Evolutionary conservation across 1,140 invertebrate species (phyloP), one percentile per base, ranked within the genome.

Genomic region (Mizuhopecten yessoensis): DNA sequence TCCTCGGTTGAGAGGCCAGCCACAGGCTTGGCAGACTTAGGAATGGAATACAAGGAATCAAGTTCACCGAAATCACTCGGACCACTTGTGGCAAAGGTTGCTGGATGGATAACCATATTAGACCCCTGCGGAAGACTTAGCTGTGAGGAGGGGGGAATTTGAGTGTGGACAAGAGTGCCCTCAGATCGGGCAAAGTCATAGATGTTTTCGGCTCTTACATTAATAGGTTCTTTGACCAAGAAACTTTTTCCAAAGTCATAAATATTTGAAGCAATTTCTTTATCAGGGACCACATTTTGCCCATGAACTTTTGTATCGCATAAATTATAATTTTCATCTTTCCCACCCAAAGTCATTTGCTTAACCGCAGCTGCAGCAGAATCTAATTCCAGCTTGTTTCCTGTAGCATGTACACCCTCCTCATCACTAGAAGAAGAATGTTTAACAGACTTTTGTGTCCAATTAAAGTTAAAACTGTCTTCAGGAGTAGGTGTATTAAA

Each of bases 171-270:
- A 75, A 75, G 57, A 3, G 57, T 75, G 57, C n/a, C n/a, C 57
- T 75, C 57, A 17, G 57, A 75, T n/a, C 57, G 57, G 57, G 57
- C 57, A 75, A 75, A 75, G 57, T 75, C 57, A 75, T 75, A 75
- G 57, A 75, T 75, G 57, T 75, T 75, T 75, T 75, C 57, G 23
- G 57, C 57, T 29, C 57, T 75, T 75, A 75, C 57, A 75, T 75
- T 75, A n/a, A 75, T 29, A 75, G 57, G 57, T 75, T 75, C 57
- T 29, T 75, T n/a, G 23, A 75, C n/a, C 29, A 75, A n/a, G 29
- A 29, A 75, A 75, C 57, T 75, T 75, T 75, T 75, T 0, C 57
- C 57, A 75, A 75, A 75, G 57, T 75, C 57, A 75, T 75, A 75
- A 75, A 75, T 23, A 29, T 75, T 75, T 75, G 57, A 75, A 75